These are phyloP conservation scores for Pachyrhynchus sulphureomaculatus DNA, from an alignment of 1,140 invertebrate genomes.

Conservation along the genomic window DNA sequence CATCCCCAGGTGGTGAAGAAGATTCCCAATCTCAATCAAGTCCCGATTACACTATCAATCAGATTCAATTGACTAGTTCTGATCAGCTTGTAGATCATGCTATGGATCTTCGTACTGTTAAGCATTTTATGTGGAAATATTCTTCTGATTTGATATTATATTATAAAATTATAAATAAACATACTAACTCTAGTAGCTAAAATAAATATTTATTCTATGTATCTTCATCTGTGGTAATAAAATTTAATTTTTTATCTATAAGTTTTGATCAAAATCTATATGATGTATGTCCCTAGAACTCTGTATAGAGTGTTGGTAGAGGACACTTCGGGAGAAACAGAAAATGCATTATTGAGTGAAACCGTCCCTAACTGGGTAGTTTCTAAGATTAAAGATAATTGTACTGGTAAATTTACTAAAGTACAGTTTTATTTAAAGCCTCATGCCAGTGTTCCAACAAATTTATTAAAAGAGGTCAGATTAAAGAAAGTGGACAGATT, in stretches of 20 bases:
- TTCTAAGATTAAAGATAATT: slow-evolving; percentile 92
- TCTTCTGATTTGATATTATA: slow-evolving; percentile 92
- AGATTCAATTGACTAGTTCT: slow-evolving; percentile 93
- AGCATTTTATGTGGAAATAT: slow-evolving; percentile 98
- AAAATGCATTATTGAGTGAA: slow-evolving; percentile 89
- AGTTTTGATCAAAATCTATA: no score
- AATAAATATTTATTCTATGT: no score
- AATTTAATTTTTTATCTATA: no score
- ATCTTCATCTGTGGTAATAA: no score
- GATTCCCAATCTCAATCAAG: slow-evolving; percentile 60
- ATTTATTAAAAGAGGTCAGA: slow-evolving; percentile 82
- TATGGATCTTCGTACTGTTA: slow-evolving; percentile 96
- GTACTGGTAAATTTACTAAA: slow-evolving; percentile 94
- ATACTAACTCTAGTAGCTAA: no score
- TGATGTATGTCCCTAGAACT: slow-evolving; percentile 94
- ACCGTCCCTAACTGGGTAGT: slow-evolving; percentile 95
- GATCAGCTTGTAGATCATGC: slow-evolving; percentile 94
- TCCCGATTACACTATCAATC: slow-evolving; percentile 59
- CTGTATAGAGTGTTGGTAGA: slow-evolving; percentile 86
- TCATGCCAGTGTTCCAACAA: slow-evolving; percentile 69
- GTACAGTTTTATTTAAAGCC: slow-evolving; percentile 96
- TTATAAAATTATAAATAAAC: slow-evolving; percentile 74
- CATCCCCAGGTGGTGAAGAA: slow-evolving; percentile 65
- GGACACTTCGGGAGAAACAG: slow-evolving; percentile 94
- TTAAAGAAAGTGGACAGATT: slow-evolving; percentile 90